A percentile compares a stretch with the other conserved stretches of the same genome.
phyloP scores from a whole-genome alignment of 2,888 invertebrate species.

The Therioaphis trifolii region DNA sequence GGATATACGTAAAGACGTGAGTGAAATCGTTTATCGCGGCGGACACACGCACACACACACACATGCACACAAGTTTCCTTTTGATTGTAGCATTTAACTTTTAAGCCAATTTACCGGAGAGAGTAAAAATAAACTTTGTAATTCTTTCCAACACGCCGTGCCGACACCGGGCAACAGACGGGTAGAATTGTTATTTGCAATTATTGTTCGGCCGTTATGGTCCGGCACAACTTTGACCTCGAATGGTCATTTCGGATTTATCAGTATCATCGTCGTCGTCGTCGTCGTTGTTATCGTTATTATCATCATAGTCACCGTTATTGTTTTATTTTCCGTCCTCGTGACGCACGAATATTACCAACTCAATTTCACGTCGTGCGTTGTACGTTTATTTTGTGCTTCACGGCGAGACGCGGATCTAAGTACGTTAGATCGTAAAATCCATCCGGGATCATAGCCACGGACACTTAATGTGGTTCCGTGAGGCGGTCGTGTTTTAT shows the following conservation, averaged over 20 bases:
- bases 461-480: neutral
- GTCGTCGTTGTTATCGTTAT: no score
- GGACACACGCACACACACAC: neutral
- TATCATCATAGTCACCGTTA: no score
- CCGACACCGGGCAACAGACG: conserved; percentile 7
- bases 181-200: conserved; percentile 56
- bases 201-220: conserved; percentile 43
- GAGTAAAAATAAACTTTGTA: conserved; percentile 58
- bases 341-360: no score
- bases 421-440: neutral
- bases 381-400: neutral
- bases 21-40: conserved; percentile 57
- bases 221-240: conserved; percentile 24
- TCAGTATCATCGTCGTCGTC: conserved; percentile 12
- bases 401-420: neutral
- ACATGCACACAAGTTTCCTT: conserved; percentile 37
- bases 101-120: conserved; percentile 55
- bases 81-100: conserved; percentile 58
- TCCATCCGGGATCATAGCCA: no score
- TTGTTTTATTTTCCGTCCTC: neutral
- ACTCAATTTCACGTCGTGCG: no score
- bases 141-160: conserved; percentile 22
- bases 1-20: conserved; percentile 43
- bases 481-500: no score
- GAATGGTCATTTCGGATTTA: conserved; percentile 32